Evolutionary conservation across 2,113 vertebrate genomes (phyloP).

Genomic region (Mastomys coucha): DNA sequence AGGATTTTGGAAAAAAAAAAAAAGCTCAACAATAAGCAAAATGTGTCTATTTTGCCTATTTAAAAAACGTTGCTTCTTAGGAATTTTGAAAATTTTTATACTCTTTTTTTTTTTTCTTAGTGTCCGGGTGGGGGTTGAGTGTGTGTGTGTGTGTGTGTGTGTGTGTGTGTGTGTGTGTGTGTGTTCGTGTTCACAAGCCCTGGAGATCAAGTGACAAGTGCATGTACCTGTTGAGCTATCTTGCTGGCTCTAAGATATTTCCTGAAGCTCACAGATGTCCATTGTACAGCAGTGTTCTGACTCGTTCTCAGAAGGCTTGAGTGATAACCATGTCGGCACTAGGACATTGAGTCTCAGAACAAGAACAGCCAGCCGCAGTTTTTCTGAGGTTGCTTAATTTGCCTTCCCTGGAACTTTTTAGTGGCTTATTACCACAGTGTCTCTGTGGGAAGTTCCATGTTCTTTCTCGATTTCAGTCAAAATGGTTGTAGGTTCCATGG

Average conservation of each 20-base stretch:
- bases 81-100: neutral
- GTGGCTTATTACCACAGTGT: neutral
- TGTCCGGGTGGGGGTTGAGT: neutral
- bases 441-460: slow-evolving; percentile 31
- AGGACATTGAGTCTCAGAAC: slow-evolving; percentile 50
- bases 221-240: neutral
- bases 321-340: neutral
- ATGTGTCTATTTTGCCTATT: slow-evolving; percentile 19
- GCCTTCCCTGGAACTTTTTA: slow-evolving; percentile 55
- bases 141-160: neutral
- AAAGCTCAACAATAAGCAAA: neutral
- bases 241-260: slow-evolving; percentile 2
- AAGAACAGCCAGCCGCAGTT: neutral
- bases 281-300: slow-evolving; percentile 32
- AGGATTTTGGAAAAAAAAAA: neutral
- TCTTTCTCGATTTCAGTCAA: slow-evolving; percentile 37
- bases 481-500: slow-evolving; percentile 31
- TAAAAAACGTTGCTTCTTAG: neutral
- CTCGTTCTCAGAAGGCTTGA: slow-evolving; percentile 20
- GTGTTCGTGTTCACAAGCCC: neutral
- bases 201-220: neutral
- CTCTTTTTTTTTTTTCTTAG: neutral
- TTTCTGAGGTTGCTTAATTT: slow-evolving; percentile 41
- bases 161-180: neutral
- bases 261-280: slow-evolving; percentile 9